These are phyloP conservation scores for Anorthoa munda DNA, from an alignment of 2,888 invertebrate species.

Conservation along the genomic window DNA sequence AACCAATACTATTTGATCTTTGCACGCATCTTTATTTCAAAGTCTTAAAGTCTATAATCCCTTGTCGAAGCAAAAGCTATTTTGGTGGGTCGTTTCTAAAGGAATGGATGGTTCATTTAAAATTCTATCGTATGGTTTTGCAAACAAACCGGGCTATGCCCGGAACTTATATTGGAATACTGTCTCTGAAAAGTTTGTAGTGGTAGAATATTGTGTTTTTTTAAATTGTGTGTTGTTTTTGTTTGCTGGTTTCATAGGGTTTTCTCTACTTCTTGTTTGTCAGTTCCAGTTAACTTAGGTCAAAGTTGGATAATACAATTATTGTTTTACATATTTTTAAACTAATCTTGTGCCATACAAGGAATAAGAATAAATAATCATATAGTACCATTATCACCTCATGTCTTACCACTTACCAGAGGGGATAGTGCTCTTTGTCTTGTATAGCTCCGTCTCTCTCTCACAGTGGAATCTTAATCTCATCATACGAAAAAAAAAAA, in stretches of 20 bases:
- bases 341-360: too few species aligned
- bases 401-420: too few species aligned
- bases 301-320: too few species aligned
- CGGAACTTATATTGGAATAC: conserved; percentile 61
- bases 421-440: too few species aligned
- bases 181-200: conserved; percentile 20
- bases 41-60: conserved; percentile 19
- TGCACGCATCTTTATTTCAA: background rate
- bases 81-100: conserved; percentile 46
- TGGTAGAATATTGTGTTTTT: conserved; percentile 24
- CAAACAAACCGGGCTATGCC: conserved; percentile 54
- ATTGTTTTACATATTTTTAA: too few species aligned
- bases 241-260: background rate
- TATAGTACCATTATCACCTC: too few species aligned
- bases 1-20: conserved; percentile 24
- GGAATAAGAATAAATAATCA: too few species aligned
- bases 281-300: background rate
- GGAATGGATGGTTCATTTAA: conserved; percentile 67
- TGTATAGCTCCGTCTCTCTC: too few species aligned
- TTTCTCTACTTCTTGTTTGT: background rate
- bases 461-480: too few species aligned
- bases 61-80: conserved; percentile 19
- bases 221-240: conserved; percentile 10
- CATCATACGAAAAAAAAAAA: too few species aligned
- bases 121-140: conserved; percentile 68